phyloP scores from a whole-genome alignment of 2,113 vertebrate species.

The Myodes glareolus region DNA sequence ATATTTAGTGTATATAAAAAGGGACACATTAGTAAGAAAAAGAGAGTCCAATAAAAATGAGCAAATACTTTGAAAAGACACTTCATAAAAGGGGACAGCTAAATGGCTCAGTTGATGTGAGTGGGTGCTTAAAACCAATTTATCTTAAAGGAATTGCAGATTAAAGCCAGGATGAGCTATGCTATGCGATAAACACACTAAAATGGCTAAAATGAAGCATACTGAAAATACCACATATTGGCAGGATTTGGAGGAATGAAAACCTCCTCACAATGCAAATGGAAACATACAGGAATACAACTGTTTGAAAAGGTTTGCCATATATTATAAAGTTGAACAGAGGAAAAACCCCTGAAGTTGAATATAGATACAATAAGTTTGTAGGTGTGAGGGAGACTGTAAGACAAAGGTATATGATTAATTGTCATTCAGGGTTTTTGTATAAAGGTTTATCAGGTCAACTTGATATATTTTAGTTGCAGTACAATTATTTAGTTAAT shows the following conservation, averaged over 20 bases:
- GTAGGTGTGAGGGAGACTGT: not conserved
- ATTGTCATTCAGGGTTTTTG: not conserved
- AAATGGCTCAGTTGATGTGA: not conserved
- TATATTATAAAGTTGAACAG: not conserved
- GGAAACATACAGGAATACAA: not conserved
- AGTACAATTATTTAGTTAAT: slow-evolving; percentile 11
- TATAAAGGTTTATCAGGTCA: not conserved
- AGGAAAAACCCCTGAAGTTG: not conserved
- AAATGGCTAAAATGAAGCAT: not conserved
- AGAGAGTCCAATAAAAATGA: slow-evolving; percentile 1
- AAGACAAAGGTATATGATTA: not conserved
- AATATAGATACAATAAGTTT: not conserved
- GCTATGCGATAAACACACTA: not conserved
- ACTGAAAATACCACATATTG: not conserved
- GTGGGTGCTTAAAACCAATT: not conserved
- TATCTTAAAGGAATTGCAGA: not conserved
- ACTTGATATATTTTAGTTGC: not conserved
- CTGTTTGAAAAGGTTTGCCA: not conserved
- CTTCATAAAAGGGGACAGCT: not conserved
- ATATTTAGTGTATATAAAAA: not conserved
- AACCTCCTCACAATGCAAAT: not conserved
- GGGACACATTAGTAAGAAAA: slow-evolving; percentile 14
- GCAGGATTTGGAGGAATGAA: not conserved
- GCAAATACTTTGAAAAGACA: not conserved
- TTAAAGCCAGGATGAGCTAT: slow-evolving; percentile 18